phyloP scores from a whole-genome alignment of 2,113 vertebrate genomes.

The Hippocampus zosterae region DNA sequence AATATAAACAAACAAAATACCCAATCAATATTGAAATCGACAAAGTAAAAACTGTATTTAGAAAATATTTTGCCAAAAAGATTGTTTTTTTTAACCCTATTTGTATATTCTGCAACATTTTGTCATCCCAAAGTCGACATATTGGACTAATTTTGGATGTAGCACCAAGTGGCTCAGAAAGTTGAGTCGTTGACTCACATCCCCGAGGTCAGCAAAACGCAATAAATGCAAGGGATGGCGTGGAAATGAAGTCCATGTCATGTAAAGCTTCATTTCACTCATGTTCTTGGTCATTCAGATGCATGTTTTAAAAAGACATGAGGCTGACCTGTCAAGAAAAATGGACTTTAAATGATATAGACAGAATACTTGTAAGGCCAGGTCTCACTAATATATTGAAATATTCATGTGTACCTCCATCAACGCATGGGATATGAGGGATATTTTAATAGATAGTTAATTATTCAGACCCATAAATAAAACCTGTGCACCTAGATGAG shows the following conservation, averaged over 20 bases:
- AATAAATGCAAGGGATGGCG: conserved; percentile 7
- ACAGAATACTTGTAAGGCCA: conserved; percentile 68
- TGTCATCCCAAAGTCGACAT: background rate
- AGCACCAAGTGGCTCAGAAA: background rate
- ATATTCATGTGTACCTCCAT: conserved; percentile 75
- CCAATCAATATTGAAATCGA: background rate
- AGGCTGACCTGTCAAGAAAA: conserved; percentile 62
- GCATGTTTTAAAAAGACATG: conserved; percentile 59
- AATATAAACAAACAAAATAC: background rate
- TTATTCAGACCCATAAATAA: conserved; percentile 78
- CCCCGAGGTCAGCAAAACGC: background rate
- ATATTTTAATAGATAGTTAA: conserved; percentile 74
- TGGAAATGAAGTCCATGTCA: conserved; percentile 57
- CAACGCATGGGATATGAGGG: conserved; percentile 58
- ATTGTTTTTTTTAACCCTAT: no score
- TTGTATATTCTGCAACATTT: background rate
- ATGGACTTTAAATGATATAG: conserved; percentile 70
- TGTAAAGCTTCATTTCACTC: conserved; percentile 64
- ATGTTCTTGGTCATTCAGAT: conserved; percentile 61
- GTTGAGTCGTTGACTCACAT: background rate
- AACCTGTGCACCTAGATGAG: conserved; percentile 67
- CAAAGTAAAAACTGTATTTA: no score
- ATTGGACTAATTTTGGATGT: background rate
- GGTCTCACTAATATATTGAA: conserved; percentile 71
- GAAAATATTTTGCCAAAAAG: no score